A percentile compares a stretch with the other conserved stretches of the same genome.
phyloP scores from a whole-genome alignment of 2,113 vertebrate species.

The Ictalurus punctatus region DNA sequence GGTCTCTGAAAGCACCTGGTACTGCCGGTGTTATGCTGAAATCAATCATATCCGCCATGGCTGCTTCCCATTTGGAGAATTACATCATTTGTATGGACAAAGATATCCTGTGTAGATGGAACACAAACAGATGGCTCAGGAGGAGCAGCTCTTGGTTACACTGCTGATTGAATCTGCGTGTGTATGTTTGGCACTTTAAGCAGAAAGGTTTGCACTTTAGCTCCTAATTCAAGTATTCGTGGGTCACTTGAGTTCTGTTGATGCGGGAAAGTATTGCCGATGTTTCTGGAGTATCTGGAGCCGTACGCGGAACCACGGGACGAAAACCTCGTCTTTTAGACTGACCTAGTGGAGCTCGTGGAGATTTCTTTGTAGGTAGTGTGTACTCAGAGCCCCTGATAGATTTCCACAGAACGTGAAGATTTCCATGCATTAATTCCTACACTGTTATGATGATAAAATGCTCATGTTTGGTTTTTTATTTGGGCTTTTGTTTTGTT shows the following conservation, averaged over 20 bases:
- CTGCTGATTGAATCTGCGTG: slow-evolving; percentile 27
- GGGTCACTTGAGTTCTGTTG: slow-evolving; percentile 11
- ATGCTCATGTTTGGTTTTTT: neutral
- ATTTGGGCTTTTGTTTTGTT: neutral
- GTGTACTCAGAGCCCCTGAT: neutral
- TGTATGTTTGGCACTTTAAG: slow-evolving; percentile 38
- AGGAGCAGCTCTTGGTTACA: slow-evolving; percentile 31
- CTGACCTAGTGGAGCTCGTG: neutral
- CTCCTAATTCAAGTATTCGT: slow-evolving; percentile 11
- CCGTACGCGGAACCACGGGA: too few relatives aligned
- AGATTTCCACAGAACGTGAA: neutral
- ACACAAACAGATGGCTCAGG: slow-evolving; percentile 45
- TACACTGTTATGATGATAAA: neutral
- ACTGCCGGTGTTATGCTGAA: slow-evolving; percentile 78
- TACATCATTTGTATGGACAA: slow-evolving; percentile 74
- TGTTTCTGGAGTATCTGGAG: neutral
- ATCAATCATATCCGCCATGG: slow-evolving; percentile 82
- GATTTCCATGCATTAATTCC: neutral
- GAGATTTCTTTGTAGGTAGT: neutral
- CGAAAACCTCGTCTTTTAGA: neutral
- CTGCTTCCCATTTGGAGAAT: slow-evolving; percentile 75
- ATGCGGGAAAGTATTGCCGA: neutral
- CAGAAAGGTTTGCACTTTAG: slow-evolving; percentile 11
- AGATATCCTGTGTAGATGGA: slow-evolving; percentile 60
- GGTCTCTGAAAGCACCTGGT: slow-evolving; percentile 88